A percentile compares a stretch with the other conserved stretches of the same genome.
Evolutionary conservation across 1,140 invertebrate genomes (phyloP).

Genomic region (Neodiprion pinetum): DNA sequence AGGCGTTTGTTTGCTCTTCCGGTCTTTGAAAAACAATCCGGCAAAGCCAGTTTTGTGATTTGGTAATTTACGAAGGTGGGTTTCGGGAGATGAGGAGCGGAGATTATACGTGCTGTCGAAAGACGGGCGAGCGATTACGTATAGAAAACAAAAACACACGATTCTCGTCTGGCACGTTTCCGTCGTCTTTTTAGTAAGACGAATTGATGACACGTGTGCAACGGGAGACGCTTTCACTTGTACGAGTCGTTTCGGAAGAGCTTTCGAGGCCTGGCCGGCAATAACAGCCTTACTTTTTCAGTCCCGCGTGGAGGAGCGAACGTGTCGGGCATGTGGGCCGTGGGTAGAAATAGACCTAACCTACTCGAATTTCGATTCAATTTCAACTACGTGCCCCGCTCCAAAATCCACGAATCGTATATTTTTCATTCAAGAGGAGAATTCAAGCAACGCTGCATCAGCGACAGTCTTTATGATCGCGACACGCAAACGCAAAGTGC

Average conservation of each 20-base stretch:
- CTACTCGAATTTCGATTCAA: not conserved
- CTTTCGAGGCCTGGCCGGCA: not conserved
- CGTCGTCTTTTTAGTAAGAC: not conserved
- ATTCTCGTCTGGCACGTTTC: not conserved
- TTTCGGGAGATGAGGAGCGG: not conserved
- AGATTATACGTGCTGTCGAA: too few relatives aligned
- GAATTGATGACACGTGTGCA: conserved; percentile 3
- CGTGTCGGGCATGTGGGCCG: not conserved
- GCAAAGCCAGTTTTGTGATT: not conserved
- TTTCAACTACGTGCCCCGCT: not conserved
- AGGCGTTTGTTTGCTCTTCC: not conserved
- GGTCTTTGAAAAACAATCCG: not conserved
- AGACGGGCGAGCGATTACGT: too few relatives aligned
- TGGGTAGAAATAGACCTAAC: not conserved
- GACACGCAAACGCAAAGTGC: too few relatives aligned
- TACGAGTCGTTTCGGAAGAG: conserved; percentile 3
- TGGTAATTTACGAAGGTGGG: not conserved
- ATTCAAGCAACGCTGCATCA: too few relatives aligned
- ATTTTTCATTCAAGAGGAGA: too few relatives aligned
- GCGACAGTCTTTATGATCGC: too few relatives aligned
- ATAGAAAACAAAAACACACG: not conserved
- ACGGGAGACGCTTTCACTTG: not conserved
- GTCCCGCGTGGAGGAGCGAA: not conserved
- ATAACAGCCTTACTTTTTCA: not conserved
- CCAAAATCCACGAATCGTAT: too few relatives aligned